These are phyloP conservation scores for Lagorchestes hirsutus DNA, from an alignment of 2,797 vertebrate species.

Conservation along the genomic window DNA sequence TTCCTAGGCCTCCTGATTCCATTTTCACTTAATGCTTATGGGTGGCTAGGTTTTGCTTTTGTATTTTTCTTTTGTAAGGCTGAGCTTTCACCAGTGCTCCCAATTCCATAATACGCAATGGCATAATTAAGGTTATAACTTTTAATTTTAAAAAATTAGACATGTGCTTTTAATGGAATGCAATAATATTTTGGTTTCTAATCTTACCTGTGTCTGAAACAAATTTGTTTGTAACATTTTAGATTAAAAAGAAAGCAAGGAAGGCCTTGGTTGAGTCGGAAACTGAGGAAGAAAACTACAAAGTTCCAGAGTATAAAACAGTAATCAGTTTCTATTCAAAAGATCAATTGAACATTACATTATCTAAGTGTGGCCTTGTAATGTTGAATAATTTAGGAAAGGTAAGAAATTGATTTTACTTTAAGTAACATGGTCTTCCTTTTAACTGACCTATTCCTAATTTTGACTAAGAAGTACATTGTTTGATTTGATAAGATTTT, in stretches of 20 bases:
- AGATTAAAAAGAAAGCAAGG: conserved; percentile 97
- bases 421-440: conserved; percentile 32
- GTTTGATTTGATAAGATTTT: conserved; percentile 14
- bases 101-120: background rate
- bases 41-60: background rate
- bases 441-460: conserved; percentile 13
- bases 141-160: background rate
- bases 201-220: conserved; percentile 50
- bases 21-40: background rate
- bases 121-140: background rate
- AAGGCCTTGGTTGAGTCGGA: conserved; percentile 83
- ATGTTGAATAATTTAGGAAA: conserved; percentile 96
- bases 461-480: conserved; percentile 35
- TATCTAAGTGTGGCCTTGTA: conserved; percentile 95
- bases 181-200: conserved; percentile 38
- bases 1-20: background rate
- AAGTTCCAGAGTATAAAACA: conserved; percentile 95
- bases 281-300: conserved; percentile 92
- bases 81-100: background rate
- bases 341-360: conserved; percentile 96
- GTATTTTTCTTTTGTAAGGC: background rate
- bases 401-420: conserved; percentile 86
- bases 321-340: conserved; percentile 92
- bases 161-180: background rate
- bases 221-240: conserved; percentile 58